Conservation (phyloP, 2,113 vertebrate genomes). For the Raja brachyura region DNA sequence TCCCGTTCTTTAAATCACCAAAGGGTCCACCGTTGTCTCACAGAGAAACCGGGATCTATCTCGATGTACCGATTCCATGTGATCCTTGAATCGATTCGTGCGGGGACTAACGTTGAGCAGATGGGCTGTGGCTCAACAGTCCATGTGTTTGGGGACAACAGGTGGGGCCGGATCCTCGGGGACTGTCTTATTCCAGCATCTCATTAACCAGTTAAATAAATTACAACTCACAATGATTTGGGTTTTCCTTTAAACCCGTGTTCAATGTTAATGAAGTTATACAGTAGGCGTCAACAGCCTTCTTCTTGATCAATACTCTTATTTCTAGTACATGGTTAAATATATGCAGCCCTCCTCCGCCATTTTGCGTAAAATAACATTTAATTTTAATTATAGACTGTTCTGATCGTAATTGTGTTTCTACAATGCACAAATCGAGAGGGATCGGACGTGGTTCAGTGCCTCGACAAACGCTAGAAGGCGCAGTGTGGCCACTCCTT, state of each 20-base stretch:
- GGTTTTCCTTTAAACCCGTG: background rate
- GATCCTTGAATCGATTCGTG: background rate
- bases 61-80: background rate
- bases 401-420: background rate
- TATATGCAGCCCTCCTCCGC: background rate
- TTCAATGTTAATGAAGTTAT: background rate
- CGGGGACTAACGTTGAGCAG: background rate
- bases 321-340: background rate
- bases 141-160: slow-evolving; percentile 15
- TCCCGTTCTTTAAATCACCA: background rate
- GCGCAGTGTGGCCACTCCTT: slow-evolving; percentile 21
- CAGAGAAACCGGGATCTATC: background rate
- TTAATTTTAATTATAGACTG: background rate
- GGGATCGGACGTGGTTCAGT: slow-evolving; percentile 12
- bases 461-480: slow-evolving; percentile 16
- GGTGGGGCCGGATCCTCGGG: background rate
- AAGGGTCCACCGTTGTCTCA: background rate
- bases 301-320: background rate
- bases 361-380: slow-evolving; percentile 21
- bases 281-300: background rate
- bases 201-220: background rate
- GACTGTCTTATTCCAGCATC: background rate
- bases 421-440: background rate
- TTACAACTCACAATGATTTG: background rate
- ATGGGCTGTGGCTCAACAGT: background rate